These are phyloP conservation scores for Enteromius mattozi DNA, from an alignment of 2,797 vertebrate species.

Conservation along the genomic window DNA sequence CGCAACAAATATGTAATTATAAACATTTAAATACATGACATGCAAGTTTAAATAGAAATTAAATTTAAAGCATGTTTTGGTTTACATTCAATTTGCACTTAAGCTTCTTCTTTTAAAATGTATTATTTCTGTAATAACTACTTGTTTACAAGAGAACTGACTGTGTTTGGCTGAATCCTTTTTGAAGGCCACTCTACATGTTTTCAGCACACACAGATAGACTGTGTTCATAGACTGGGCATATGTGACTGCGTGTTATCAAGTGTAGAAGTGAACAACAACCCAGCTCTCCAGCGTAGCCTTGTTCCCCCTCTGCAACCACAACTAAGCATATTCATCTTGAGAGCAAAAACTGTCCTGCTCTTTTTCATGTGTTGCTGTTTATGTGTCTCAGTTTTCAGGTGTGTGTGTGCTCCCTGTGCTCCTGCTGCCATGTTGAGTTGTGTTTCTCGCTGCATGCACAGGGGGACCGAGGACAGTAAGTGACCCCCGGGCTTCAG, in stretches of 20 bases:
- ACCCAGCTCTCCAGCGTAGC: not conserved
- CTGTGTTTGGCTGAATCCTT: not conserved
- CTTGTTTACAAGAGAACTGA: not conserved
- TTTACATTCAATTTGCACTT: not conserved
- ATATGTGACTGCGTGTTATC: not conserved
- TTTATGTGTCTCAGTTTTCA: constrained; percentile 15
- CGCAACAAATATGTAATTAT: not conserved
- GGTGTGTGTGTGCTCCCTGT: constrained; percentile 14
- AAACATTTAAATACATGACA: not conserved
- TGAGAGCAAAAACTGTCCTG: constrained; percentile 8
- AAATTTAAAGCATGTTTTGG: no score
- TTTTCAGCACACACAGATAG: not conserved
- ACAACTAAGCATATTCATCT: constrained; percentile 18
- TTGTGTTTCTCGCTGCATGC: constrained; percentile 26
- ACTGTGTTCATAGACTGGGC: not conserved
- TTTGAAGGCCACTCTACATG: not conserved
- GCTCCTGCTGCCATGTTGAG: constrained; percentile 37
- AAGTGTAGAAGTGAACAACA: constrained; percentile 8
- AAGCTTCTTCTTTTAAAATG: not conserved
- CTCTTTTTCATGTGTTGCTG: not conserved
- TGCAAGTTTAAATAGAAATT: not conserved
- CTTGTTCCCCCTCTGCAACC: constrained; percentile 26
- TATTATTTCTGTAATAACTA: not conserved
- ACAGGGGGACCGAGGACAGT: constrained; percentile 35
- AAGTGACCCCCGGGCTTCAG: constrained; percentile 41